Percentiles rank a stretch among this genome's conserved stretches.
Evolutionary conservation across 2,113 vertebrate genomes (phyloP).

Genomic region (Oenanthe melanoleuca): DNA sequence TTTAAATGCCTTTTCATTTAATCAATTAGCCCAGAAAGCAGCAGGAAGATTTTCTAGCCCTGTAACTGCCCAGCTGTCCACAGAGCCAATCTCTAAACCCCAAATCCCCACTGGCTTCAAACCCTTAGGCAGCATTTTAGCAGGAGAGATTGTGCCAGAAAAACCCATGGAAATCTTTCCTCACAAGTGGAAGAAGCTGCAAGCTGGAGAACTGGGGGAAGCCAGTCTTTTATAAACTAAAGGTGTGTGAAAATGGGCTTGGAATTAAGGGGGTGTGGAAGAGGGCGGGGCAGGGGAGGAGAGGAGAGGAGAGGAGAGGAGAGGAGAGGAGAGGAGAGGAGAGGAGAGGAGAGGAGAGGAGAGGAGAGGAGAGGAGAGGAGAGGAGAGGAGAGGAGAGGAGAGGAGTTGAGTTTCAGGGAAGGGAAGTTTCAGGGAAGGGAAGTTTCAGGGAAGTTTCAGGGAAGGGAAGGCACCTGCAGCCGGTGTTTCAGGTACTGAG

Average conservation of each 20-base stretch:
- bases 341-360: too few species aligned
- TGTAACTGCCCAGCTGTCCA: neutral
- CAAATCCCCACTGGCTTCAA: neutral
- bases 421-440: too few species aligned
- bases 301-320: too few species aligned
- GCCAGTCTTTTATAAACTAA: neutral
- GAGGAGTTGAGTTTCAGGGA: too few species aligned
- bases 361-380: too few species aligned
- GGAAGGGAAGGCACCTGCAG: constrained; percentile 73
- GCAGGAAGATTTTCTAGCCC: neutral
- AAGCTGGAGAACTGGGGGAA: neutral
- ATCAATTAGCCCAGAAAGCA: neutral
- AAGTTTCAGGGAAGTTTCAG: too few species aligned
- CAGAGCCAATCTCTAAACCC: neutral
- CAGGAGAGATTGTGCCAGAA: neutral
- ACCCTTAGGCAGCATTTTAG: neutral
- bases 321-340: too few species aligned
- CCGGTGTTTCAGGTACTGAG: constrained; percentile 89
- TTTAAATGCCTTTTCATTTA: neutral
- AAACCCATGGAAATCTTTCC: neutral
- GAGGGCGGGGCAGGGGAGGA: too few species aligned
- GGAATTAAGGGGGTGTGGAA: neutral
- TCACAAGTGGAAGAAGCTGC: neutral
- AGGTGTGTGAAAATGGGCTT: neutral
- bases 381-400: too few species aligned